Evolutionary conservation across 2,888 invertebrate species (phyloP), one percentile per base, ranked within the genome.

Genomic region (Spisula subtruncata): DNA sequence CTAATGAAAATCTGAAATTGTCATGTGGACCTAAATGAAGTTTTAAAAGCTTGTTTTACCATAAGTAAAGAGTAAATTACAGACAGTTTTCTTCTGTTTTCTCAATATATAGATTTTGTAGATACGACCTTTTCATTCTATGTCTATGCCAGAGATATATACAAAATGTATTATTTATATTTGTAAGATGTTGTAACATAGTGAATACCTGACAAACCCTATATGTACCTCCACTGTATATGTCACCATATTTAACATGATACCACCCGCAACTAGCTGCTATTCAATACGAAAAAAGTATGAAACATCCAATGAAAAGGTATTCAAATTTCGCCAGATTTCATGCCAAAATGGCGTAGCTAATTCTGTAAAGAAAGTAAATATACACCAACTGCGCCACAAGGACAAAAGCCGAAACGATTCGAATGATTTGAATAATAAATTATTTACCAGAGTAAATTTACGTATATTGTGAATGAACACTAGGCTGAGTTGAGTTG

Each of bases 241-340:
- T 60, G 60, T n/a, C 25, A 25, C 25, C 12, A 8, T 25, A 60
- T 25, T 5, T n/a, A 25, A 60, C 1, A 60, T n/a, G n/a, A 60
- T 60, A 66, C 84, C 84, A 75, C 75, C 84, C 84, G 75, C 35
- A 18, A 41, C 18, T 48, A 48, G 41, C 75, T 87, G 46, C 54
- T 87, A 82, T 66, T 54, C 16, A 51, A 20, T 51, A 54, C 82
- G 84, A 84, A 88, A 46, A n/a, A 88, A 81, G 88, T 88, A 84
- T 84, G 83, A 84, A 88, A 88, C 84, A 66, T 84, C 35, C 29
- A 48, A 75, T 85, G 84, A 85, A 85, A 48, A 79, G 84, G 71
- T 48, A 85, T 85, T 85, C 48, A 85, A 85, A 85, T 85, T 85
- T 85, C 71, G 75, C 71, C 48, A 71, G 41, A 32, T 79, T 35